Base-by-base conservation (phyloP, 2,113 vertebrate species). In the Hypocryptadius cinnamomeus region DNA sequence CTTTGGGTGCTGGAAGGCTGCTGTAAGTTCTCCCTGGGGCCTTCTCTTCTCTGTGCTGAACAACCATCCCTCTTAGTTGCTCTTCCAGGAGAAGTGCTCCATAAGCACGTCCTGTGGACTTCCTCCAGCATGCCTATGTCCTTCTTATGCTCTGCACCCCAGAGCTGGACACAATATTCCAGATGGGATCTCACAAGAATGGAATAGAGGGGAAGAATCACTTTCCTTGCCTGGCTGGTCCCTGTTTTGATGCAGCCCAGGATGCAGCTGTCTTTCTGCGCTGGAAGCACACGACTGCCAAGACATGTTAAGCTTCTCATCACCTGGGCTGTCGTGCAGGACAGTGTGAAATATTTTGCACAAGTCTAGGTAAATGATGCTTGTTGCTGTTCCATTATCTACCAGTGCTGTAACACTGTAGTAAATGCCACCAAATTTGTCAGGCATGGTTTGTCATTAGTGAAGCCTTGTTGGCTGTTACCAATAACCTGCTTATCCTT, bases 111-210 rank as follows among this genome's bases (percentile, higher is more conserved):
- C 23, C 30, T 44, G 44, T 11, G 50, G 37, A 13, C 27, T 35
- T 53, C 8, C 50, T 50, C 33, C 15, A 20, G 33, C 22, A 37
- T 27, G 15, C 37, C 59, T 27, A 28, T 5, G 22, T 23, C 18
- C 21, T 57, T 44, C 11, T 76, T 17, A 25, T 15, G 17, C 27
- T 37, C 14, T 2, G 18, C 0, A 0, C 23, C 13, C 59, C 33
- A 50, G 24, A 50, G 27, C 2, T 16, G 31, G 37, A 33, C 16
- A 16, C 28, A 28, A 8, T 21, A 20, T 25, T 59, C 33, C 27
- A 66, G 22, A 45, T 30, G 27, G 27, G 33, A 9, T 45, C 23
- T 39, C 13, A 65, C 18, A 66, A 65, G 33, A 51, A 59, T 0
- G 2, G 33, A 65, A 44, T 4, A 9, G 37, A 57, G 11, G 8